These are phyloP conservation scores for Chiropotes sagulatus DNA, from an alignment of 2,797 vertebrate genomes.

Conservation along the genomic window DNA sequence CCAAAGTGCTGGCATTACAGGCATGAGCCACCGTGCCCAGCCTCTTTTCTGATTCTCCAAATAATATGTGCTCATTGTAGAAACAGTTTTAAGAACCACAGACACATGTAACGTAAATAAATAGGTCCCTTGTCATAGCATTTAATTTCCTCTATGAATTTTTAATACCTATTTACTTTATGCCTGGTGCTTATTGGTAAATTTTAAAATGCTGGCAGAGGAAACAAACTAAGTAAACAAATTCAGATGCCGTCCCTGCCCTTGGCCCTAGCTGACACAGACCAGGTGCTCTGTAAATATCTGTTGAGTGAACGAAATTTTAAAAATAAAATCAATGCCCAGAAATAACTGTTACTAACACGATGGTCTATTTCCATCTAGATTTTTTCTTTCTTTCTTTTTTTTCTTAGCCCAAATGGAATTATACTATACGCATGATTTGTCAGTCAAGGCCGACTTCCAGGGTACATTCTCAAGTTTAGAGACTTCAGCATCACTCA, in stretches of 20 bases:
- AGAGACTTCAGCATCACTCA: not conserved
- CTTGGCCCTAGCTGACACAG: not conserved
- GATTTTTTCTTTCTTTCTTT: not conserved
- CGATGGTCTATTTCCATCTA: not conserved
- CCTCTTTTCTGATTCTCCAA: not conserved
- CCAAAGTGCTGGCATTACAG: too few relatives aligned
- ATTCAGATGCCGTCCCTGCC: not conserved
- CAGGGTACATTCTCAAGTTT: not conserved
- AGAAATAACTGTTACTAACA: not conserved
- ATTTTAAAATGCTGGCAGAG: not conserved
- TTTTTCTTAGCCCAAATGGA: not conserved
- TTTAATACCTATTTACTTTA: not conserved
- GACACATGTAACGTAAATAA: not conserved
- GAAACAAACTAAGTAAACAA: not conserved
- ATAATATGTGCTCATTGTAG: not conserved
- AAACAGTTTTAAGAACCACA: not conserved
- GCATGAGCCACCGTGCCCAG: fast-evolving
- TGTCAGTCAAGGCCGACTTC: not conserved
- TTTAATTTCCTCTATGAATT: not conserved
- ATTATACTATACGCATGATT: not conserved
- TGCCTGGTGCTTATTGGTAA: not conserved
- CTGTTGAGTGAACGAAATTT: not conserved
- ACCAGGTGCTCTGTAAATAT: not conserved
- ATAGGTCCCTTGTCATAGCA: not conserved
- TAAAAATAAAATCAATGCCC: not conserved